phyloP scores from a whole-genome alignment of 1,140 invertebrate genomes.

The Anagrus nilaparvatae region DNA sequence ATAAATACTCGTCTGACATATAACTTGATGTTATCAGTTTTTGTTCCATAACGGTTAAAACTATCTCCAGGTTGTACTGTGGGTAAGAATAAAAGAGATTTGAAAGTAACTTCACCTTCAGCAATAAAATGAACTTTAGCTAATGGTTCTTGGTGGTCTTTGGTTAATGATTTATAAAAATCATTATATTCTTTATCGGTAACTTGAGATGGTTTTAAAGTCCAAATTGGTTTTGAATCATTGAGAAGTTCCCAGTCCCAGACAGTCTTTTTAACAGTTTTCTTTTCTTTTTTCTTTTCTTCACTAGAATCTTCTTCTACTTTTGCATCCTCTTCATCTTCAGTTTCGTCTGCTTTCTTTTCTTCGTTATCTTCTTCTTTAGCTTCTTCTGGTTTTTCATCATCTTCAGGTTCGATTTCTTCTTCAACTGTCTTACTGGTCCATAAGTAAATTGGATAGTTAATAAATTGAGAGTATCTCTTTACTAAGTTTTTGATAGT shows the following conservation, averaged over 20 bases:
- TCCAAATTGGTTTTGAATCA: constrained; percentile 96
- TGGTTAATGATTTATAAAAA: constrained; percentile 91
- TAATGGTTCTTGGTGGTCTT: constrained; percentile 79
- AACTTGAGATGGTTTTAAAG: constrained; percentile 79
- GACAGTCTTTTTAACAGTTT: constrained; percentile 86
- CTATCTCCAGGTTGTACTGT: constrained; percentile 80
- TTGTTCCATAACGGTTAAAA: constrained; percentile 92
- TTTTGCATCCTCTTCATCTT: constrained; percentile 47
- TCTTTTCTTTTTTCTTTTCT: constrained; percentile 74
- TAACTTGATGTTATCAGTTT: constrained; percentile 90
- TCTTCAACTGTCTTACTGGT: constrained; percentile 83
- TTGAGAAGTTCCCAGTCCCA: constrained; percentile 99
- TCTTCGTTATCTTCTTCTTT: constrained; percentile 54
- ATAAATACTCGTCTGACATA: constrained; percentile 98
- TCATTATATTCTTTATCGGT: constrained; percentile 81
- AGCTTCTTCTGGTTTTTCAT: constrained; percentile 52
- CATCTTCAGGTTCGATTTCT: constrained; percentile 58
- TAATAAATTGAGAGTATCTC: constrained; percentile 99
- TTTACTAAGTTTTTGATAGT: constrained; percentile 84
- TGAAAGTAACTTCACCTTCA: constrained; percentile 98
- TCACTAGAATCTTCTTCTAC: constrained; percentile 54
- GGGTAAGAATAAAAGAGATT: constrained; percentile 89
- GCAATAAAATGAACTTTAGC: constrained; percentile 92
- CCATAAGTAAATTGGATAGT: constrained; percentile 98
- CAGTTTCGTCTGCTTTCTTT: constrained; percentile 44